A percentile compares a stretch with the other conserved stretches of the same genome.
These are phyloP conservation scores for Marmota monax DNA, from an alignment of 2,113 vertebrate species.

Conservation along the genomic window DNA sequence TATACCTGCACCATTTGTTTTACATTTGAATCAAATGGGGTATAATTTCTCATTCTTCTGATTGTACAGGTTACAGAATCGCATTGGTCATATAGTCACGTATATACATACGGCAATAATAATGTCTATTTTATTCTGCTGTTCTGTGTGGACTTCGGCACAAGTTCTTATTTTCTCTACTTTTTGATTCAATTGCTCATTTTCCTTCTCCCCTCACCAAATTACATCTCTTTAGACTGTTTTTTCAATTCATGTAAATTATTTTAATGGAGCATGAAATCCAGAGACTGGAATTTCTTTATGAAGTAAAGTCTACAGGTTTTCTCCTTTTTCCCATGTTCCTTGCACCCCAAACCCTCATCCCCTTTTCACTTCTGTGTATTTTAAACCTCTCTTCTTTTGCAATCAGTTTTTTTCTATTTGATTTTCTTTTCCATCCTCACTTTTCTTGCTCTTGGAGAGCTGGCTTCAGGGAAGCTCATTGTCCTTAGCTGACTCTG, in stretches of 20 bases:
- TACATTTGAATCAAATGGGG: too few relatives aligned
- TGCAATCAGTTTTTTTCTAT: neutral
- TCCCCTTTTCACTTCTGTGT: neutral
- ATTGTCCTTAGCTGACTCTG: neutral
- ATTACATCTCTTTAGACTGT: neutral
- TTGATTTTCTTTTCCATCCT: neutral
- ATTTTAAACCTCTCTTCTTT: neutral
- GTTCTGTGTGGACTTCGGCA: neutral
- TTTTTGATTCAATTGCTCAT: neutral
- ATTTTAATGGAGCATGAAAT: slow-evolving; percentile 21
- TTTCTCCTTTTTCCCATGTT: neutral
- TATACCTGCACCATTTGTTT: neutral
- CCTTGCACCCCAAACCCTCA: neutral
- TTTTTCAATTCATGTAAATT: slow-evolving; percentile 20
- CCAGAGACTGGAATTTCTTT: neutral
- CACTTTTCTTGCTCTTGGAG: neutral
- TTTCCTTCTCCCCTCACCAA: slow-evolving; percentile 11
- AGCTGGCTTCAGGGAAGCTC: neutral
- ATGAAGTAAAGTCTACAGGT: neutral
- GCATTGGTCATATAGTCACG: too few relatives aligned
- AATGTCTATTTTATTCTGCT: too few relatives aligned
- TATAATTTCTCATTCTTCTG: too few relatives aligned
- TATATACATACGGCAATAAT: too few relatives aligned
- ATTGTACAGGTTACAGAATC: too few relatives aligned
- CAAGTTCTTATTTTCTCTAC: slow-evolving; percentile 21